Evolutionary conservation across 2,888 invertebrate genomes (phyloP).

Genomic region (Hypena proboscidalis): DNA sequence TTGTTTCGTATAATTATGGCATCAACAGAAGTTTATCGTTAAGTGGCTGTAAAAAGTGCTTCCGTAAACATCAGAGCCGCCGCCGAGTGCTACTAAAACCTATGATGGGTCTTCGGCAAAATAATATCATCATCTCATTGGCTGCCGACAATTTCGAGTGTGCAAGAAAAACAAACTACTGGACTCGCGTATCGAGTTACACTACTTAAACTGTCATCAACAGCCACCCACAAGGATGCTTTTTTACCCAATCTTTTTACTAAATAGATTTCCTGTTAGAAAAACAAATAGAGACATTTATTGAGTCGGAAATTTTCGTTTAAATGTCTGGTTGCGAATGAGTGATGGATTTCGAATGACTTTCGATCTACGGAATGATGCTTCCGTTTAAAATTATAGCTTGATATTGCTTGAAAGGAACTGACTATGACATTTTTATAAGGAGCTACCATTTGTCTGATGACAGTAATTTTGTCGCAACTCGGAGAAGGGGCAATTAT

Average conservation of each 20-base stretch:
- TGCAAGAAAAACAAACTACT: constrained; percentile 75
- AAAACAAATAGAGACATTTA: constrained; percentile 82
- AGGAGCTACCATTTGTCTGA: constrained; percentile 21
- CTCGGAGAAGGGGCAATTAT: not conserved
- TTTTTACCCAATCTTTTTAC: constrained; percentile 76
- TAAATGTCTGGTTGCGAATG: constrained; percentile 76
- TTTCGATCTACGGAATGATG: constrained; percentile 64
- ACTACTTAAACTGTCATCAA: constrained; percentile 84
- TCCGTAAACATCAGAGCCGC: constrained; percentile 38
- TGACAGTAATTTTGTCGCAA: constrained; percentile 42
- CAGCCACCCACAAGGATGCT: constrained; percentile 76
- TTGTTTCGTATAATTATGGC: constrained; percentile 21
- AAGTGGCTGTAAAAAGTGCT: constrained; percentile 36
- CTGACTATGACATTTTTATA: not conserved
- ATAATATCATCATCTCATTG: constrained; percentile 70
- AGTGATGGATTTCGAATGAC: constrained; percentile 81
- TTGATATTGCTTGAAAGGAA: constrained; percentile 19
- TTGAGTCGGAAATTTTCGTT: constrained; percentile 75
- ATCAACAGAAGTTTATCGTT: constrained; percentile 26
- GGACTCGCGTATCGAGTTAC: constrained; percentile 75
- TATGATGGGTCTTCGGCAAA: constrained; percentile 53
- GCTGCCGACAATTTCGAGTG: constrained; percentile 72
- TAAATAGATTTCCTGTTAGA: constrained; percentile 83
- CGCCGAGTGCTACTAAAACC: constrained; percentile 42
- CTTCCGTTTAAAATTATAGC: constrained; percentile 63